These are phyloP conservation scores for Ecliptopera silaceata DNA, from an alignment of 2,888 invertebrate genomes.

Conservation along the genomic window DNA sequence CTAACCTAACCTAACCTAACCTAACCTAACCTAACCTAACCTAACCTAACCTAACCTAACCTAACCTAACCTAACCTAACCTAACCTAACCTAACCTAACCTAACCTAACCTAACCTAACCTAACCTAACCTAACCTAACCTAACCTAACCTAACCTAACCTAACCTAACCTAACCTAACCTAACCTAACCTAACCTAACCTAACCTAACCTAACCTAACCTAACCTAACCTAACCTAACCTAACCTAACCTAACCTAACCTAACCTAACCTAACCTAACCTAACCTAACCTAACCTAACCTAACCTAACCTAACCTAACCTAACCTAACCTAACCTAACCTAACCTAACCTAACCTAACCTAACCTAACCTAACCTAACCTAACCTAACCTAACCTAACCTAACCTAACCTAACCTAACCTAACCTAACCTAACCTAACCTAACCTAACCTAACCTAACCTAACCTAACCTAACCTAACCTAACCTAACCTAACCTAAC, in stretches of 20 bases:
- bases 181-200: constrained; percentile 16
- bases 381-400: constrained; percentile 18
- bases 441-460: constrained; percentile 10
- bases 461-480: constrained; percentile 6
- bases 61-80: too few species aligned
- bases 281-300: constrained; percentile 16
- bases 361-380: constrained; percentile 10
- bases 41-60: not conserved
- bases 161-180: constrained; percentile 16
- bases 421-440: constrained; percentile 7
- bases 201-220: constrained; percentile 16
- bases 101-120: not conserved
- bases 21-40: not conserved
- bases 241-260: constrained; percentile 13
- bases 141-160: constrained; percentile 17
- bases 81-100: too few species aligned
- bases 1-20: constrained; percentile 19
- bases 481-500: not conserved
- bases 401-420: constrained; percentile 14
- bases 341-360: constrained; percentile 12
- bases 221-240: constrained; percentile 16
- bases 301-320: constrained; percentile 18
- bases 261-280: constrained; percentile 14
- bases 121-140: constrained; percentile 18
- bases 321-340: constrained; percentile 18